phyloP scores from a whole-genome alignment of 2,888 invertebrate species.

The Margaritifera margaritifera region DNA sequence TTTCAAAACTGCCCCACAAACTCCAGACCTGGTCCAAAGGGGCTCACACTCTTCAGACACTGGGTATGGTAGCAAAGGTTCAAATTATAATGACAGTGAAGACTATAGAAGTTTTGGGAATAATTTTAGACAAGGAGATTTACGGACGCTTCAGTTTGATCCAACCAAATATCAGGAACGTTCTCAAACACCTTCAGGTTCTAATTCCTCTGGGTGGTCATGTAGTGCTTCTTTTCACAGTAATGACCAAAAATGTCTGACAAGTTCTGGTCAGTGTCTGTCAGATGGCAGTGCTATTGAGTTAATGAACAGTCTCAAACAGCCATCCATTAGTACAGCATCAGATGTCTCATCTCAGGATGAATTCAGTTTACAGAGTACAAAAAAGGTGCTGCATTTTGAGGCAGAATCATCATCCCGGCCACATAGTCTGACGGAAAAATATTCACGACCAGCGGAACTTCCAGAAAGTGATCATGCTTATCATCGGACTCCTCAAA shows the following conservation, averaged over 20 bases:
- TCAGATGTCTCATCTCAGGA: conserved; percentile 56
- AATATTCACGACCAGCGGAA: conserved; percentile 18
- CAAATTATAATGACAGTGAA: conserved; percentile 24
- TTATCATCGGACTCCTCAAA: conserved; percentile 2
- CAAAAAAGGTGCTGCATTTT: conserved; percentile 56
- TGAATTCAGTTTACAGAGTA: conserved; percentile 58
- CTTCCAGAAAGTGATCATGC: conserved; percentile 10
- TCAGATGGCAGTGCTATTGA: conserved; percentile 43
- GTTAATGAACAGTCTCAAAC: conserved; percentile 8
- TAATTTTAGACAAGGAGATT: conserved; percentile 19
- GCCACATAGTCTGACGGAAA: conserved; percentile 32
- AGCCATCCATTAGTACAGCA: conserved; percentile 26
- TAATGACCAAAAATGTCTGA: conserved; percentile 37
- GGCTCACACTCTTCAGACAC: conserved; percentile 24
- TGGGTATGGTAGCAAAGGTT: conserved; percentile 31
- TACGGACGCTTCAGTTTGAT: conserved; percentile 47
- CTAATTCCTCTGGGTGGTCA: conserved; percentile 57
- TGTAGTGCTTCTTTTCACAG: conserved; percentile 51
- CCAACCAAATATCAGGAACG: conserved; percentile 55
- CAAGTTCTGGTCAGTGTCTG: conserved; percentile 35
- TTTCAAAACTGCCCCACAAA: conserved; percentile 17
- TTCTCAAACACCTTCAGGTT: conserved; percentile 36
- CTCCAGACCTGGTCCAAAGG: conserved; percentile 15
- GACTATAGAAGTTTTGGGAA: conserved; percentile 3
- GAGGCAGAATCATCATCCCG: conserved; percentile 43